Conservation (phyloP, 2,797 vertebrate species). For the Galaxias olidus region DNA sequence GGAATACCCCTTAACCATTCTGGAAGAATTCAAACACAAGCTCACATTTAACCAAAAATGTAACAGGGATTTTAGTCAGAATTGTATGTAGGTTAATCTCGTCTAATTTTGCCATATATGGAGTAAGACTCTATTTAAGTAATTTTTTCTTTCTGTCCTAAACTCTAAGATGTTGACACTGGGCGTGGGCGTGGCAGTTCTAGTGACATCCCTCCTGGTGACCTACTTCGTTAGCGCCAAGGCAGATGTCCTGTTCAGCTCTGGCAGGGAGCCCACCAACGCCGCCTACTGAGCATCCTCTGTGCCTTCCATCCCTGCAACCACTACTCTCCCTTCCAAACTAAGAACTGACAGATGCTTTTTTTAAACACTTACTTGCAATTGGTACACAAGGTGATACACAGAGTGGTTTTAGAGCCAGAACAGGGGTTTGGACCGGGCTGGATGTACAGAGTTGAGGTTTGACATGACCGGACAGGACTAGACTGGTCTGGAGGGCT, state of each 20-base stretch:
- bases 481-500: slow-evolving; percentile 52
- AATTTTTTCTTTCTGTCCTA: background rate
- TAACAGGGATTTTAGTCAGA: no score
- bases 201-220: slow-evolving; percentile 81
- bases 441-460: slow-evolving; percentile 60
- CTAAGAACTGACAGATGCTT: slow-evolving; percentile 37
- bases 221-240: slow-evolving; percentile 90
- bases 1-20: no score
- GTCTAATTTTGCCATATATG: no score
- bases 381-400: slow-evolving; percentile 50
- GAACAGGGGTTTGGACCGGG: slow-evolving; percentile 31
- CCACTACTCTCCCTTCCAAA: slow-evolving; percentile 41
- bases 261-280: slow-evolving; percentile 73
- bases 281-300: slow-evolving; percentile 83
- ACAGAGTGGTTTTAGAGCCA: slow-evolving; percentile 17
- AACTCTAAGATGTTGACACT: slow-evolving; percentile 84
- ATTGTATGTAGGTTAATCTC: no score
- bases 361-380: slow-evolving; percentile 38
- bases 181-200: slow-evolving; percentile 79
- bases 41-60: no score
- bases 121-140: background rate
- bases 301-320: slow-evolving; percentile 27
- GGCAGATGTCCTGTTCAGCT: slow-evolving; percentile 86
- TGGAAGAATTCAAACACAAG: no score
- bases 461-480: slow-evolving; percentile 48